Evolutionary conservation across 2,113 vertebrate species (phyloP).

Genomic region (Nestor notabilis): DNA sequence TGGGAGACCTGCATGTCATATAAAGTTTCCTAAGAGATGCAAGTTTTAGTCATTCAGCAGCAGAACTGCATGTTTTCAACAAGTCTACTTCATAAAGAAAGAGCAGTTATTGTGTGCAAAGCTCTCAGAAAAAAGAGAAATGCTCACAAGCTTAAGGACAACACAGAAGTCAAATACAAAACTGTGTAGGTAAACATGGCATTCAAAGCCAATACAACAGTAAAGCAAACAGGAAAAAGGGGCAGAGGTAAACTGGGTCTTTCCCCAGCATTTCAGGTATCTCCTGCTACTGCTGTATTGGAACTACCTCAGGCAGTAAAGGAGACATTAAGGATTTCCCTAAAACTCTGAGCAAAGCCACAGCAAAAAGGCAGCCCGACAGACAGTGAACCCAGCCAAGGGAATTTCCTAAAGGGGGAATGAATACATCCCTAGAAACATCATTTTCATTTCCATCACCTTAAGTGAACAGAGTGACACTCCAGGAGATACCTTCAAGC

Average conservation of each 20-base stretch:
- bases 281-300: not conserved
- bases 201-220: not conserved
- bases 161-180: not conserved
- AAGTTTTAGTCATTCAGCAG: not conserved
- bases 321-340: not conserved
- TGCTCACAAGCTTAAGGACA: not conserved
- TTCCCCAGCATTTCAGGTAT: not conserved
- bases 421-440: not conserved
- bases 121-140: not conserved
- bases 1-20: not conserved
- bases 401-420: not conserved
- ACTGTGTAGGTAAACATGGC: not conserved
- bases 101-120: not conserved
- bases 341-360: not conserved
- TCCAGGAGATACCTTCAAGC: not conserved
- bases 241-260: not conserved
- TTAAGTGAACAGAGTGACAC: not conserved
- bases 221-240: slow-evolving; percentile 2
- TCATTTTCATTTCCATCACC: not conserved
- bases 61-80: not conserved
- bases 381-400: not conserved
- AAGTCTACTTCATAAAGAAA: not conserved
- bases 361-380: not conserved
- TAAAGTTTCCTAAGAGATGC: not conserved
- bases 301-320: not conserved